Evolutionary conservation across 2,888 invertebrate species (phyloP).

Genomic region (Neoitamus cyanurus): DNA sequence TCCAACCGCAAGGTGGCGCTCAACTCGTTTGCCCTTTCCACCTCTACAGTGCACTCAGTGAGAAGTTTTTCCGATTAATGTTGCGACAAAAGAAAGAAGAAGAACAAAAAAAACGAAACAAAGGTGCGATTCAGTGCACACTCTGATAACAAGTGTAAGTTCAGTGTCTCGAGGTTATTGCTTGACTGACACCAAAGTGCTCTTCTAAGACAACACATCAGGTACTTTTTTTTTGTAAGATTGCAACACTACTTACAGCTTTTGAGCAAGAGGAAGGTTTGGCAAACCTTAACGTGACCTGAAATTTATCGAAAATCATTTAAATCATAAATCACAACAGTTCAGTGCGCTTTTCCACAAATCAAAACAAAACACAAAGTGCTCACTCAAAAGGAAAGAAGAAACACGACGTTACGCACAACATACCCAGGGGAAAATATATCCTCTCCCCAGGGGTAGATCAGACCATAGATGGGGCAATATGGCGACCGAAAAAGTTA

Average conservation of each 20-base stretch:
- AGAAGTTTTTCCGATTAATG: not conserved
- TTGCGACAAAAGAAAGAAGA: not conserved
- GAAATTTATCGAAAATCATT: constrained; percentile 30
- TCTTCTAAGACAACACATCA: constrained; percentile 43
- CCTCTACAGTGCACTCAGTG: not conserved
- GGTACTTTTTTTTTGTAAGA: not conserved
- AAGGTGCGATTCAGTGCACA: not conserved
- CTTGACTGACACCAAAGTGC: constrained; percentile 5
- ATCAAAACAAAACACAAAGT: not conserved
- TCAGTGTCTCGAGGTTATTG: not conserved
- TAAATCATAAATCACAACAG: not conserved
- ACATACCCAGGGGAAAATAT: too few relatives aligned
- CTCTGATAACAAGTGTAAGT: not conserved
- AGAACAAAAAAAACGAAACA: not conserved
- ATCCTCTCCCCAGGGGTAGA: too few relatives aligned
- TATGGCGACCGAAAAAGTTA: too few relatives aligned
- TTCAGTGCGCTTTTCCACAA: not conserved
- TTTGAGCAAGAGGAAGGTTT: constrained; percentile 41
- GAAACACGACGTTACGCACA: too few relatives aligned
- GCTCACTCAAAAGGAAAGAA: not conserved
- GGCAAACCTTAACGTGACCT: constrained; percentile 32
- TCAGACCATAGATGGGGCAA: too few relatives aligned
- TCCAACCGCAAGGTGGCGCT: too few relatives aligned
- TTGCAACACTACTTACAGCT: constrained; percentile 22
- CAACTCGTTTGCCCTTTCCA: too few relatives aligned